Evolutionary conservation across 2,888 invertebrate genomes (phyloP), one percentile per base, ranked within the genome.

Genomic region (Eupithecia vulgata): DNA sequence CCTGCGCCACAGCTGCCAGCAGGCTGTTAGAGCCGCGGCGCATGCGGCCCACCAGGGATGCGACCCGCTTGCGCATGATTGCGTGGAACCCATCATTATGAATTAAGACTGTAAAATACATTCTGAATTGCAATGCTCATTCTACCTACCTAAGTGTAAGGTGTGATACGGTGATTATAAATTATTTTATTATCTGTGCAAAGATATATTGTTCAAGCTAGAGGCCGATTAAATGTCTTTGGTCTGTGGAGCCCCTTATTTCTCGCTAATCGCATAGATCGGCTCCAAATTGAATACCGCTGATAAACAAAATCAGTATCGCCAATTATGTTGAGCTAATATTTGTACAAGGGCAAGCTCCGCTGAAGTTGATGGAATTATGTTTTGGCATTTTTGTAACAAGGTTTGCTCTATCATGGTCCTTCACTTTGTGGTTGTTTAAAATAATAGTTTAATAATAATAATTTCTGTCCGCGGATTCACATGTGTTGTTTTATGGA

Each of bases 271-370:
- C 79, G 80, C 72, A 80, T 81, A 84, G 85, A 82, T 81, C 74
- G 73, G 73, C 68, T 73, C 74, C 72, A 81, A 84, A 86, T 87
- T 82, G 84, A 84, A 85, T 81, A 82, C 74, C 76, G 72, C 71
- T 70, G 75, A 80, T 84, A 82, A 86, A 83, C 81, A 81, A 83
- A 83, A 84, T 85, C 81, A 79, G 77, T 74, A 79, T 77, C 71
- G 66, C 73, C 81, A 81, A 85, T 88, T 81, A 84, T 79, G 75
- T 64, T 83, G 85, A 85, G 87, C 79, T 81, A 87, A 84, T 85
- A 62, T 76, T 64, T 21, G 21, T 12, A 35, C 35, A 62, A 35
- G 35, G 62, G 37, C 62, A 37, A 35, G 35, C n/a, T 37, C 3
- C 35, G 62, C 30, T 35, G 62, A 34, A 10, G n/a, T 10, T 62